Evolutionary conservation across 2,888 invertebrate species (phyloP).

Genomic region (Sepioteuthis lessoniana): DNA sequence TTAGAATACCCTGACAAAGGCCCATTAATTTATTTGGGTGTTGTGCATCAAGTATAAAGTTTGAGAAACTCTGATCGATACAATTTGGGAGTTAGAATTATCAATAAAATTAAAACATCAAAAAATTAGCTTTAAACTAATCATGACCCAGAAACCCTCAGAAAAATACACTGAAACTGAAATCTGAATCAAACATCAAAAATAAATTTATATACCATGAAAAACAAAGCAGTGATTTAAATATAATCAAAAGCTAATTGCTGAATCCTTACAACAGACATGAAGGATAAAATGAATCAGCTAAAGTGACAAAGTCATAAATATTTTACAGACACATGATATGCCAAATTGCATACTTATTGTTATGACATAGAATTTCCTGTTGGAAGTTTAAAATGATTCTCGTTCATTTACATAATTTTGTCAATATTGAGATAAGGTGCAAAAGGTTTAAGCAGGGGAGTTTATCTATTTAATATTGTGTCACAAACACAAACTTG

Average conservation of each 20-base stretch:
- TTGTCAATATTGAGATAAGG: background rate
- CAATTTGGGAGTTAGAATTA: no score
- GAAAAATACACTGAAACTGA: no score
- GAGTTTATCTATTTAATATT: background rate
- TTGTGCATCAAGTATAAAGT: no score
- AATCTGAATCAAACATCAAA: no score
- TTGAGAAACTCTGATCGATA: no score
- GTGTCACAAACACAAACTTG: background rate
- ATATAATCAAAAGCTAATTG: background rate
- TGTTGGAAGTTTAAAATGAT: background rate
- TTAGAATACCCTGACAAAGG: no score
- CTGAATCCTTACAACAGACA: background rate
- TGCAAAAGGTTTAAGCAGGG: background rate
- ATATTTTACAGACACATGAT: no score
- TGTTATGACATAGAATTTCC: no score
- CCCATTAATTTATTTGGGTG: no score
- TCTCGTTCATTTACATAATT: background rate
- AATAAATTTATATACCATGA: background rate
- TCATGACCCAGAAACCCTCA: no score
- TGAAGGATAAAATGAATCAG: background rate
- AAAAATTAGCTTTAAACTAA: no score
- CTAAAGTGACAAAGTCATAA: background rate
- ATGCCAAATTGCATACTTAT: background rate
- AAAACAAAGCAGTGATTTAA: background rate
- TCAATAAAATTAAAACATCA: no score